Percentiles rank a stretch among this genome's conserved stretches.
Conservation (phyloP, 2,888 invertebrate species). For the Scelioninae gen. 1 region DNA sequence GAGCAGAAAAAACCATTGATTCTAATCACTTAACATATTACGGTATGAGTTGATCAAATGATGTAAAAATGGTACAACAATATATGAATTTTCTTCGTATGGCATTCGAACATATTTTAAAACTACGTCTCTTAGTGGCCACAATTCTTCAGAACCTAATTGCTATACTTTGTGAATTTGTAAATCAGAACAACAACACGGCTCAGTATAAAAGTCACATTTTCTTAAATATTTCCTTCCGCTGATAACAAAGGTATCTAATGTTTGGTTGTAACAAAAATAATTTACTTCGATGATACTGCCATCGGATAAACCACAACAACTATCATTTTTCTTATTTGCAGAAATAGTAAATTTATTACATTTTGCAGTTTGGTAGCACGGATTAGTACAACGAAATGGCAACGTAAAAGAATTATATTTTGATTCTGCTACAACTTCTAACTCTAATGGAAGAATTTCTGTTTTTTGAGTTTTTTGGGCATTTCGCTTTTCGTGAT, state of each 20-base stretch:
- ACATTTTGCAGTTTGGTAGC: conserved; percentile 18
- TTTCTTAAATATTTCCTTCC: conserved; percentile 31
- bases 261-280: conserved; percentile 15
- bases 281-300: conserved; percentile 8
- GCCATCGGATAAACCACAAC: conserved; percentile 14
- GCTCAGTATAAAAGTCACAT: conserved; percentile 19
- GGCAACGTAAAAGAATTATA: conserved; percentile 1
- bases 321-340: conserved; percentile 18
- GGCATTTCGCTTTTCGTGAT: conserved; percentile 32
- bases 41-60: neutral
- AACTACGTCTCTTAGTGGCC: conserved; percentile 19
- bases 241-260: conserved; percentile 10
- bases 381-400: conserved; percentile 19
- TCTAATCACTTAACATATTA: neutral
- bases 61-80: conserved; percentile 26
- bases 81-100: conserved; percentile 14
- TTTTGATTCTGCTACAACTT: conserved; percentile 13
- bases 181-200: conserved; percentile 29
- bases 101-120: conserved; percentile 30
- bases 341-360: conserved; percentile 6
- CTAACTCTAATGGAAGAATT: conserved; percentile 9
- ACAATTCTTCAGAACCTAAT: conserved; percentile 23
- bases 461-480: conserved; percentile 7
- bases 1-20: too few species aligned
- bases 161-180: conserved; percentile 22